phyloP scores from a whole-genome alignment of 2,797 vertebrate species.

The Delichon dasypus region DNA sequence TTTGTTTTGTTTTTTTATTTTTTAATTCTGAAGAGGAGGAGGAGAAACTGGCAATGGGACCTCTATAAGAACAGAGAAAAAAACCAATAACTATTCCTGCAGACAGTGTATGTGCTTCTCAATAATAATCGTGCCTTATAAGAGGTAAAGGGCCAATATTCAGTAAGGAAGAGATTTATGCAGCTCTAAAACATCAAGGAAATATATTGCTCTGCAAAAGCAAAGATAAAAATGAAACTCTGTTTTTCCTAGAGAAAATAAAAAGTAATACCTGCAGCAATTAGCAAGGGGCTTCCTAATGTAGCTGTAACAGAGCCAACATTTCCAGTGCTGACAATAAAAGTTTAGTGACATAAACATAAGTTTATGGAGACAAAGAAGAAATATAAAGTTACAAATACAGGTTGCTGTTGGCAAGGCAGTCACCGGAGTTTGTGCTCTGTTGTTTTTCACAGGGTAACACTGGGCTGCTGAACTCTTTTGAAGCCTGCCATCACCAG shows the following conservation, averaged over 20 bases:
- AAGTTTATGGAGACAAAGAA: fast-evolving
- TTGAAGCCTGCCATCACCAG: neutral
- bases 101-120: neutral
- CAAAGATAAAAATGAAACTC: neutral
- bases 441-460: neutral
- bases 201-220: neutral
- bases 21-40: neutral
- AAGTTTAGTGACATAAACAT: neutral
- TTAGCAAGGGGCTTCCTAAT: neutral
- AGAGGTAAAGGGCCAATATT: neutral
- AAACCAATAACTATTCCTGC: neutral
- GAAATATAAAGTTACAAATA: neutral
- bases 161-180: neutral
- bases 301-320: neutral
- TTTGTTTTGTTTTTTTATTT: neutral
- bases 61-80: neutral
- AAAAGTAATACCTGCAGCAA: neutral
- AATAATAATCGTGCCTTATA: neutral
- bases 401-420: neutral
- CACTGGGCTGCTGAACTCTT: neutral
- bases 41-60: neutral
- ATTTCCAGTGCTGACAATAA: neutral
- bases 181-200: neutral
- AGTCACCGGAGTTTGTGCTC: fast-evolving
- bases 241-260: neutral